These are phyloP conservation scores for Pherbina coryleti DNA, from an alignment of 2,888 invertebrate genomes.

Conservation along the genomic window DNA sequence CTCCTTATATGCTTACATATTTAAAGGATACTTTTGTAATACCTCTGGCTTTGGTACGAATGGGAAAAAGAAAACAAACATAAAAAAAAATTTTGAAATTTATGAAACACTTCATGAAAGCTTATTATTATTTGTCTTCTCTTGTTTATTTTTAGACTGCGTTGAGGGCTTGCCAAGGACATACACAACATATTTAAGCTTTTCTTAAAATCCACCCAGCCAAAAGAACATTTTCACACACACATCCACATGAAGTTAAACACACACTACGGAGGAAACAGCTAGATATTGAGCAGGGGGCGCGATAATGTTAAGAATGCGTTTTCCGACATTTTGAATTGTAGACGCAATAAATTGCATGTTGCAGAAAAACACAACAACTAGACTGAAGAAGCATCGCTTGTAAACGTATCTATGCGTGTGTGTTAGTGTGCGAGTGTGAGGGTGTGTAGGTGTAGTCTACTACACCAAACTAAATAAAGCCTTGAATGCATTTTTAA, in stretches of 20 bases:
- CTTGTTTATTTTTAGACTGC: not conserved
- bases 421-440: not conserved
- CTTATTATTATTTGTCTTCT: not conserved
- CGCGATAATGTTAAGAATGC: conserved; percentile 25
- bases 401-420: not conserved
- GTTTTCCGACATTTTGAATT: conserved; percentile 47
- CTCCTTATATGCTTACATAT: too few species aligned
- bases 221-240: not conserved
- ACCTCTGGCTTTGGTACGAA: too few species aligned
- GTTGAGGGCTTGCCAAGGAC: not conserved
- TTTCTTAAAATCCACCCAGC: not conserved
- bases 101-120: conserved; percentile 29
- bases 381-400: not conserved
- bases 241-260: not conserved
- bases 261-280: too few species aligned
- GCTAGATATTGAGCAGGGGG: not conserved
- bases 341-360: conserved; percentile 46
- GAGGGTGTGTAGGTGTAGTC: not conserved
- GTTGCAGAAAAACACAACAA: not conserved
- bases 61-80: not conserved
- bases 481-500: conserved; percentile 22
- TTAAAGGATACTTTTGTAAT: too few species aligned
- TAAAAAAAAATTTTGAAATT: conserved; percentile 21
- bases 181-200: too few species aligned
- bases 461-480: not conserved